phyloP scores from a whole-genome alignment of 2,888 invertebrate genomes.

The Cryptophagus acutangulus region DNA sequence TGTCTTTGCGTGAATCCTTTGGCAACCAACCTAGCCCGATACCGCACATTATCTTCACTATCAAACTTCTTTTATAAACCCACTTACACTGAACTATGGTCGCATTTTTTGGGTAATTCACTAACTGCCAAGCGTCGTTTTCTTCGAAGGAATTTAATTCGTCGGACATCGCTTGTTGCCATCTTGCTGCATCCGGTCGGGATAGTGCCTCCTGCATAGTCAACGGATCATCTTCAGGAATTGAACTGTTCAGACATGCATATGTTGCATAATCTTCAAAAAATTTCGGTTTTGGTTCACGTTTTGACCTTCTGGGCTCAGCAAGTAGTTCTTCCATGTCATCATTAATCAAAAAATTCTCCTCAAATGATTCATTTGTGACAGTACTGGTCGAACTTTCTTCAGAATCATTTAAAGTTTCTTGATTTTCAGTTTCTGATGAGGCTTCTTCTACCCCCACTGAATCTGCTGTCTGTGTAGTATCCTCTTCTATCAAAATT shows the following conservation, averaged over 20 bases:
- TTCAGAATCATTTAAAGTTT: constrained; percentile 3
- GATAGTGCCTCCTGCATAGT: constrained; percentile 19
- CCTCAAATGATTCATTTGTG: too few relatives aligned
- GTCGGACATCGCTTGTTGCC: constrained; percentile 19
- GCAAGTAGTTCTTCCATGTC: constrained; percentile 9
- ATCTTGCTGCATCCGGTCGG: constrained; percentile 18
- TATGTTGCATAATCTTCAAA: constrained; percentile 18
- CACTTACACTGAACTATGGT: constrained; percentile 23
- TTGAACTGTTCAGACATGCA: constrained; percentile 1
- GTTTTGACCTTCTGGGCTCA: constrained; percentile 16
- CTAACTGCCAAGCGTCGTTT: constrained; percentile 23
- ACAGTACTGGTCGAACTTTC: too few relatives aligned
- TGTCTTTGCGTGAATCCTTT: constrained; percentile 22
- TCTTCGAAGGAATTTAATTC: constrained; percentile 18
- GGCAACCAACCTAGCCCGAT: constrained; percentile 23
- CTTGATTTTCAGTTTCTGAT: constrained; percentile 1
- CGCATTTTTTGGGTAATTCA: constrained; percentile 13
- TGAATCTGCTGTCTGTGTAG: too few relatives aligned
- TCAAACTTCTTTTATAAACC: constrained; percentile 21
- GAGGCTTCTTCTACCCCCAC: constrained; percentile 9
- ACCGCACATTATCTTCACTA: constrained; percentile 18
- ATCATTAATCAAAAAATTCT: too few relatives aligned
- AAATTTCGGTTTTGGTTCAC: constrained; percentile 13
- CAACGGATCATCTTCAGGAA: constrained; percentile 12
- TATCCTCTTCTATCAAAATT: too few relatives aligned